Evolutionary conservation across 2,797 vertebrate genomes (phyloP).

Genomic region (Decapterus maruadsi): DNA sequence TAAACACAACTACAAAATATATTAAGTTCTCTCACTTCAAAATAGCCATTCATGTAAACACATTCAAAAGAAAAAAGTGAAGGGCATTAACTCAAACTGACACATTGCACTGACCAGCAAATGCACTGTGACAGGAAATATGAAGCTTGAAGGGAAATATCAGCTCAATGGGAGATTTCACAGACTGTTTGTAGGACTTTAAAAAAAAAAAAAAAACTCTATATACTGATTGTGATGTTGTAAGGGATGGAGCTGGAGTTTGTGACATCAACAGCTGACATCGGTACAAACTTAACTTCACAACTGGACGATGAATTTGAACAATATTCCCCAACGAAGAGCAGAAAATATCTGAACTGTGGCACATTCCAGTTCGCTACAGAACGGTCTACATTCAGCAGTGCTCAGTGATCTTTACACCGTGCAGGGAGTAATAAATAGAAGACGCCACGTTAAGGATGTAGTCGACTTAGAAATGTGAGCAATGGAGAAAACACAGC

Average conservation of each 20-base stretch:
- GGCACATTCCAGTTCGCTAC: conserved; percentile 80
- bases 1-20: conserved; percentile 90
- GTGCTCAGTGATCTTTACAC: conserved; percentile 63
- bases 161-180: conserved; percentile 33
- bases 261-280: neutral
- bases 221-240: neutral
- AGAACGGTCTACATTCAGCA: conserved; percentile 71
- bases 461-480: conserved; percentile 68
- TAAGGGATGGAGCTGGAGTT: conserved; percentile 8
- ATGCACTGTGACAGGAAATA: conserved; percentile 77
- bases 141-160: conserved; percentile 43
- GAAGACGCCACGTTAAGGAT: conserved; percentile 45
- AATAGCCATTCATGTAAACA: conserved; percentile 94
- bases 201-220: neutral
- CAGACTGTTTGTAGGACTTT: conserved; percentile 17
- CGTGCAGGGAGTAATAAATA: conserved; percentile 72
- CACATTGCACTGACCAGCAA: conserved; percentile 93
- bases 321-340: conserved; percentile 34
- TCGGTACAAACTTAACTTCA: neutral
- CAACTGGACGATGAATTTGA: conserved; percentile 21
- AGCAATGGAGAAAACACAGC: conserved; percentile 60
- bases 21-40: conserved; percentile 85
- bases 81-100: conserved; percentile 58
- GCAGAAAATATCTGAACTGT: conserved; percentile 62
- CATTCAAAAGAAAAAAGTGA: conserved; percentile 83